A percentile compares a stretch with the other conserved stretches of the same genome.
These are phyloP conservation scores for Notoglanidium macrostoma DNA, from an alignment of 2,797 vertebrate species.

Conservation along the genomic window DNA sequence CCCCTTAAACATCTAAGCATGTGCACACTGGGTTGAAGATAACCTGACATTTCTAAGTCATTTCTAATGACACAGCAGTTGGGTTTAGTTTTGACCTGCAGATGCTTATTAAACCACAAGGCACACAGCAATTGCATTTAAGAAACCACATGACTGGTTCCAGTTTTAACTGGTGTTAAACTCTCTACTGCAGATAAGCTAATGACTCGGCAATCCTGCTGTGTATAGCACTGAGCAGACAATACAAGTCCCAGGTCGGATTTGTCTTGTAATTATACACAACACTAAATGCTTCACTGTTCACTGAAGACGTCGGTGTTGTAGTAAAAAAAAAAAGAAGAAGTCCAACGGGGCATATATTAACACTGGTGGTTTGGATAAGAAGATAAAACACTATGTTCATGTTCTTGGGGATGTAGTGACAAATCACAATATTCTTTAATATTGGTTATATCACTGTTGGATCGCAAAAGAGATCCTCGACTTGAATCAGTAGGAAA, in stretches of 20 bases:
- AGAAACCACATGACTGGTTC: neutral
- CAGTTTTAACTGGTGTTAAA: neutral
- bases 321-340: too few relatives aligned
- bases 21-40: neutral
- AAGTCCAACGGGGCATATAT: neutral
- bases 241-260: neutral
- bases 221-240: neutral
- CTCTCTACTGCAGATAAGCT: neutral
- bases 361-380: neutral
- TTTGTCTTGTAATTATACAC: conserved; percentile 2
- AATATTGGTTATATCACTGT: too few relatives aligned
- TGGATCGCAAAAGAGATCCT: too few relatives aligned
- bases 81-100: neutral
- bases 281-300: neutral
- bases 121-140: neutral
- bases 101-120: conserved; percentile 16
- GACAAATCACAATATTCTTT: too few relatives aligned
- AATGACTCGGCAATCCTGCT: conserved; percentile 5
- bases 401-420: too few relatives aligned
- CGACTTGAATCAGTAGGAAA: too few relatives aligned
- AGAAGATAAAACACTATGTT: neutral
- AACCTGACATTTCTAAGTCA: neutral
- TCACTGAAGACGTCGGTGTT: neutral
- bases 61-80: neutral
- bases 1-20: neutral